Percentiles rank a stretch among this genome's conserved stretches.
Conservation (phyloP, 2,113 vertebrate genomes). For the Arothron firmamentum region DNA sequence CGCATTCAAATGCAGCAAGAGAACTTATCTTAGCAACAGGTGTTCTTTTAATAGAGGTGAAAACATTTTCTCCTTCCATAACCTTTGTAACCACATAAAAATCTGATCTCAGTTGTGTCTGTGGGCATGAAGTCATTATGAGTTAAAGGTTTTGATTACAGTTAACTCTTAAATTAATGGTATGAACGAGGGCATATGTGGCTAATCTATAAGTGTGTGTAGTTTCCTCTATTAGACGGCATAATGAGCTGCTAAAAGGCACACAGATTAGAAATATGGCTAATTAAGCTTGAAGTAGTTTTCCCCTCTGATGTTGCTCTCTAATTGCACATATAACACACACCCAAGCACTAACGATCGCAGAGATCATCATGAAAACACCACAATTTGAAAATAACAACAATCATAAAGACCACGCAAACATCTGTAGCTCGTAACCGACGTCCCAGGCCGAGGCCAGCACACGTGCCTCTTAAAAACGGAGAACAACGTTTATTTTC, state of each 20-base stretch:
- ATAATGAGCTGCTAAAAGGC: constrained; percentile 61
- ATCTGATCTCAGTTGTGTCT: constrained; percentile 13
- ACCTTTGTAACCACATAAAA: constrained; percentile 51
- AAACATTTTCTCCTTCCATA: constrained; percentile 65
- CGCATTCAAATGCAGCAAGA: too few species aligned
- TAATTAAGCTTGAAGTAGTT: constrained; percentile 47
- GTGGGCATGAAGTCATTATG: constrained; percentile 49
- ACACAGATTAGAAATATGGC: constrained; percentile 36
- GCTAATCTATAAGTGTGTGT: constrained; percentile 18
- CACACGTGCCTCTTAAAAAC: constrained; percentile 70
- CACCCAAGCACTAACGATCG: constrained; percentile 34
- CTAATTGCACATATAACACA: constrained; percentile 4
- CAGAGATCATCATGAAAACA: constrained; percentile 59
- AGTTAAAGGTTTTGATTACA: constrained; percentile 36
- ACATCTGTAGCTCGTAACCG: constrained; percentile 75
- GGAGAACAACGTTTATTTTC: constrained; percentile 71
- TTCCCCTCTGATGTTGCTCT: constrained; percentile 10
- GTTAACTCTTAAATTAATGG: not conserved
- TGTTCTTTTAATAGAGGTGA: constrained; percentile 73
- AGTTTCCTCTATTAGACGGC: constrained; percentile 53
- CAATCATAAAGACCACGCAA: constrained; percentile 68
- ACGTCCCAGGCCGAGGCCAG: constrained; percentile 49
- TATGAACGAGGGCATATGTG: constrained; percentile 11
- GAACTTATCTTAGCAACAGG: constrained; percentile 61
- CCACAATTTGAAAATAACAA: constrained; percentile 71